These are phyloP conservation scores for Heterodera schachtii DNA, from an alignment of 1,140 invertebrate species.

Conservation along the genomic window DNA sequence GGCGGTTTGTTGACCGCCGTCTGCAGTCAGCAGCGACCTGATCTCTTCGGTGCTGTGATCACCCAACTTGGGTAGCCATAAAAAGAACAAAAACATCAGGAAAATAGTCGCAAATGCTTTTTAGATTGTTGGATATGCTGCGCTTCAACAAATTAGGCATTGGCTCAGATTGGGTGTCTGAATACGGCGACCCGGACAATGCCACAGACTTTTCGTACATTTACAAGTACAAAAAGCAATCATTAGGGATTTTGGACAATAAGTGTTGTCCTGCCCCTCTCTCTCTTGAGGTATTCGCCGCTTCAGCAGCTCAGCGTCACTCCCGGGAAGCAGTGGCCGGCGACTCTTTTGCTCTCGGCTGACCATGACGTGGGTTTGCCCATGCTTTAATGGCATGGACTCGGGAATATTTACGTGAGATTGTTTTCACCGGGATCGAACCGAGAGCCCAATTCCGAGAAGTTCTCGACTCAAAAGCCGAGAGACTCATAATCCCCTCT, in stretches of 20 bases:
- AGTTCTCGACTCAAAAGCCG: too few species aligned
- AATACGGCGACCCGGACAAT: conserved; percentile 89
- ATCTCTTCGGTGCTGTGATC: conserved; percentile 87
- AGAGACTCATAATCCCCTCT: too few species aligned
- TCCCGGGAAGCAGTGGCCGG: conserved; percentile 77
- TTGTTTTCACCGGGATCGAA: too few species aligned
- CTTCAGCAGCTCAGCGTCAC: conserved; percentile 82
- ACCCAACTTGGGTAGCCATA: conserved; percentile 82
- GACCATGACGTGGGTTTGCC: conserved; percentile 78
- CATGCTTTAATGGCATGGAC: too few species aligned
- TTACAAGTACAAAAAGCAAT: conserved; percentile 72
- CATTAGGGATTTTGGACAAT: too few species aligned
- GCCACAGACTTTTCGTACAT: conserved; percentile 84
- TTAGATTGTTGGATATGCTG: conserved; percentile 92
- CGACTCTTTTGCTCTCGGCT: conserved; percentile 84
- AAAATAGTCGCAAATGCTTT: conserved; percentile 16
- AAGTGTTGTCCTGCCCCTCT: conserved; percentile 25
- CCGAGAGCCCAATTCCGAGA: too few species aligned
- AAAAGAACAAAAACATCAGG: conserved; percentile 16
- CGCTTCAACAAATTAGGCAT: conserved; percentile 98
- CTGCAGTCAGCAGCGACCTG: conserved; percentile 85
- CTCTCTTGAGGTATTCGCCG: conserved; percentile 76
- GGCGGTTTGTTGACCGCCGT: conserved; percentile 92
- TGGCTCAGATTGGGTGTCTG: conserved; percentile 91
- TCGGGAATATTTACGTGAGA: too few species aligned